Percentiles rank a stretch among this genome's conserved stretches.
These are phyloP conservation scores for Aethes cnicana DNA, from an alignment of 2,888 invertebrate genomes.

Conservation along the genomic window DNA sequence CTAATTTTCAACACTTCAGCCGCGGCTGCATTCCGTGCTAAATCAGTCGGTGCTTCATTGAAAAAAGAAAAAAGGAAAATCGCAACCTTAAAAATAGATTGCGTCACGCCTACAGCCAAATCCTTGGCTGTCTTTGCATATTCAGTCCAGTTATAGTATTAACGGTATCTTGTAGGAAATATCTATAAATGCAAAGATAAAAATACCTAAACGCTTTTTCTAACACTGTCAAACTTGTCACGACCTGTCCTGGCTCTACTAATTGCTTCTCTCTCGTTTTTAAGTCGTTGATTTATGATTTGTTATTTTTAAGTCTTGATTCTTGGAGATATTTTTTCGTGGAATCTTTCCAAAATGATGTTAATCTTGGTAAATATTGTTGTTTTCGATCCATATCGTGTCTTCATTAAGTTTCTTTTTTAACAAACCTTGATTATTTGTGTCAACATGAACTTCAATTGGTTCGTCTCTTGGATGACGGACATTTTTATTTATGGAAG, in stretches of 20 bases:
- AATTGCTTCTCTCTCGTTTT: background rate
- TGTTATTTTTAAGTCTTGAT: too few relatives aligned
- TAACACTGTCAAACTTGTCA: constrained; percentile 3
- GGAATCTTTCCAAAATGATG: too few relatives aligned
- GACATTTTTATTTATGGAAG: constrained; percentile 5
- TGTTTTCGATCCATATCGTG: background rate
- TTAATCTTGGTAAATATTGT: background rate
- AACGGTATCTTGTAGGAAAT: too few relatives aligned
- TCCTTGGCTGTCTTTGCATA: too few relatives aligned
- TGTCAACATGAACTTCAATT: constrained; percentile 15
- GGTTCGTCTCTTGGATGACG: constrained; percentile 8
- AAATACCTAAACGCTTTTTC: too few relatives aligned
- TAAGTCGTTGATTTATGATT: background rate
- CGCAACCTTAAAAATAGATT: constrained; percentile 7
- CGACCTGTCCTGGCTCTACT: background rate
- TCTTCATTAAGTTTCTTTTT: background rate
- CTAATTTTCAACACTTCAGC: background rate
- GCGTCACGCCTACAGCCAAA: too few relatives aligned
- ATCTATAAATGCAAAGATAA: too few relatives aligned
- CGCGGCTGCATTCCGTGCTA: constrained; percentile 26
- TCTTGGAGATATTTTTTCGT: too few relatives aligned
- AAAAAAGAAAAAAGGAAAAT: constrained; percentile 29
- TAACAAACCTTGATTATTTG: constrained; percentile 21
- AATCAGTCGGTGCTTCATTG: constrained; percentile 19
- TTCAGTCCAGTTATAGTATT: too few relatives aligned